These are phyloP conservation scores for Phalloptychus januarius DNA, from an alignment of 2,797 vertebrate genomes.

Conservation along the genomic window DNA sequence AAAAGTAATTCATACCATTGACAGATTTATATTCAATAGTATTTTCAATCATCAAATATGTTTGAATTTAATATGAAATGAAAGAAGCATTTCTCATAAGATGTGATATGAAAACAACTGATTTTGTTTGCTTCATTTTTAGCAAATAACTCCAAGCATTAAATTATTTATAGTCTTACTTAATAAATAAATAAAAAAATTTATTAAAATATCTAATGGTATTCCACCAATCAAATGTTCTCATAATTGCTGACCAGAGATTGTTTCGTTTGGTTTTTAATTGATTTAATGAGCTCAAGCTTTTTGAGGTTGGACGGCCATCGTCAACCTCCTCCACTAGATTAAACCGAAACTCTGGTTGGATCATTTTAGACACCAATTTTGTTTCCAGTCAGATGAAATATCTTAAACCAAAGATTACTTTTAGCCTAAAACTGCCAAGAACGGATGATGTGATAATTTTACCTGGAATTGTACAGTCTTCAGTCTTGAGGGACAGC, in stretches of 20 bases:
- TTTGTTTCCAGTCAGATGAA: not conserved
- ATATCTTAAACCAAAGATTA: not conserved
- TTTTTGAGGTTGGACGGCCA: not conserved
- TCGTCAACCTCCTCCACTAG: not conserved
- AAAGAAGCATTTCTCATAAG: not conserved
- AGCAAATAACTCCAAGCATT: not conserved
- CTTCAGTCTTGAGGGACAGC: conserved; percentile 15
- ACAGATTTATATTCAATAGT: not conserved
- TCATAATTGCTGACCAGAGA: not conserved
- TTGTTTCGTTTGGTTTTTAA: not conserved
- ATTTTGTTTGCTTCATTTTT: not conserved
- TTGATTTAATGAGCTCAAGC: not conserved
- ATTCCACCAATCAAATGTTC: not conserved
- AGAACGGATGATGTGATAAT: not conserved
- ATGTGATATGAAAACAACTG: not conserved
- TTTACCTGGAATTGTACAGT: conserved; percentile 43
- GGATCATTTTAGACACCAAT: not conserved
- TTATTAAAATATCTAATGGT: not conserved
- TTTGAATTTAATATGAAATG: not conserved
- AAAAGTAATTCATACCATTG: not conserved
- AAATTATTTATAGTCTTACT: not conserved
- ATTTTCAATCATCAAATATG: not conserved
- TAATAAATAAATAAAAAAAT: not conserved
- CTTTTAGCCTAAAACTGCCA: not conserved
- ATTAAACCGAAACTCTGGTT: not conserved